These are phyloP conservation scores for Epinotia nisella DNA, from an alignment of 2,888 invertebrate species.

Conservation along the genomic window DNA sequence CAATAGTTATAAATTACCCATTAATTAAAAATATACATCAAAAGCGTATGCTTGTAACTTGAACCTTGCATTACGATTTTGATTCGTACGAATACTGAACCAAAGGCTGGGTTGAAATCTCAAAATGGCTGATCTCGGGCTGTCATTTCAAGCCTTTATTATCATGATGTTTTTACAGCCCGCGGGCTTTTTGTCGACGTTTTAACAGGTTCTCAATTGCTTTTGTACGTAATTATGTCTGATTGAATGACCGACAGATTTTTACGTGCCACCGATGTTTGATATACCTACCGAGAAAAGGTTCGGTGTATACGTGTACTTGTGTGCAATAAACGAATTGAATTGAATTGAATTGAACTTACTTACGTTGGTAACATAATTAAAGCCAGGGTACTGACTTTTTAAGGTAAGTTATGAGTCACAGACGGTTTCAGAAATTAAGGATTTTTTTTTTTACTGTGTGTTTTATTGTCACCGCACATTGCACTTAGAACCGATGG, in stretches of 20 bases:
- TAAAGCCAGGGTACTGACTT: conserved; percentile 9
- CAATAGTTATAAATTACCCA: background rate
- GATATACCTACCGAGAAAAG: conserved; percentile 28
- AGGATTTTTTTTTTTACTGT: too few species aligned
- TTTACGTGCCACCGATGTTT: conserved; percentile 41
- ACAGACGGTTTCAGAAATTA: too few species aligned
- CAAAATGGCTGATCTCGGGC: conserved; percentile 28
- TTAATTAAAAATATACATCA: background rate
- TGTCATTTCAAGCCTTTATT: conserved; percentile 38
- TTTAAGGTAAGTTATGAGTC: too few species aligned
- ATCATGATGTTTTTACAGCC: conserved; percentile 34
- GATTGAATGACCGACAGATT: conserved; percentile 42
- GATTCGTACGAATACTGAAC: conserved; percentile 15
- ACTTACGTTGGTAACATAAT: conserved; percentile 6
- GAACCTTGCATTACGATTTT: conserved; percentile 9
- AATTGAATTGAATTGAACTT: too few species aligned
- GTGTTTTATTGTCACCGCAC: too few species aligned
- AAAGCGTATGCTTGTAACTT: conserved; percentile 3
- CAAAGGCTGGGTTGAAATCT: conserved; percentile 13
- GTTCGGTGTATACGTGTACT: background rate
- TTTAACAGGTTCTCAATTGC: conserved; percentile 44
- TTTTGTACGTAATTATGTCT: conserved; percentile 42
- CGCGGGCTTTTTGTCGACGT: conserved; percentile 40
- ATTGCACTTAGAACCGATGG: too few species aligned
- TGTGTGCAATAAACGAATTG: too few species aligned